Percentiles rank a stretch among this genome's conserved stretches.
These are phyloP conservation scores for Drosophila jambulina DNA, from an alignment of 1,140 invertebrate species.

Conservation along the genomic window DNA sequence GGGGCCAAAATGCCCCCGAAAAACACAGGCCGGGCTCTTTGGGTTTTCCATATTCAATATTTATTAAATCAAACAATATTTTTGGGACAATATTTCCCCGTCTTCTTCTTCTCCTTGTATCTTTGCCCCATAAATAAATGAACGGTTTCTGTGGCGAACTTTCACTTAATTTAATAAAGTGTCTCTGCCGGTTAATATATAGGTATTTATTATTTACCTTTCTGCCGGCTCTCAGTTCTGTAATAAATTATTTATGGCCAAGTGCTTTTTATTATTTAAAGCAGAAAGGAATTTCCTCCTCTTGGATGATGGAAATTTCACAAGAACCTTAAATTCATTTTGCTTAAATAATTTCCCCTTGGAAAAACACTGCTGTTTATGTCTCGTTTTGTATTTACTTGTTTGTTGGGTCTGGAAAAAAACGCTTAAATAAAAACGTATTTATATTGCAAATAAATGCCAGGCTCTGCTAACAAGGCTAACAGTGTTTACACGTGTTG, in stretches of 20 bases:
- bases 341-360: not conserved
- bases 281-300: not conserved
- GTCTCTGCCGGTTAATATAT: not conserved
- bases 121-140: constrained; percentile 1
- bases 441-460: constrained; percentile 12
- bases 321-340: not conserved
- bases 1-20: constrained; percentile 13
- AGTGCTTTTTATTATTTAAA: not conserved
- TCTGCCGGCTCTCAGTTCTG: not conserved
- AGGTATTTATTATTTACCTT: constrained; percentile 3
- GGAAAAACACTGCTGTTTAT: not conserved
- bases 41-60: constrained; percentile 6
- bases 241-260: not conserved
- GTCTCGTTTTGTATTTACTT: not conserved
- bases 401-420: not conserved
- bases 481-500: not conserved
- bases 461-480: not conserved
- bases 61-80: constrained; percentile 15
- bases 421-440: not conserved
- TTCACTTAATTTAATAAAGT: constrained; percentile 6
- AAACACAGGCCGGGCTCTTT: constrained; percentile 3
- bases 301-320: not conserved
- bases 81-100: not conserved
- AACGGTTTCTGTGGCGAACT: not conserved
- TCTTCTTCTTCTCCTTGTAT: not conserved